These are phyloP conservation scores for Horisme vitalbata DNA, from an alignment of 2,888 invertebrate species.

Conservation along the genomic window DNA sequence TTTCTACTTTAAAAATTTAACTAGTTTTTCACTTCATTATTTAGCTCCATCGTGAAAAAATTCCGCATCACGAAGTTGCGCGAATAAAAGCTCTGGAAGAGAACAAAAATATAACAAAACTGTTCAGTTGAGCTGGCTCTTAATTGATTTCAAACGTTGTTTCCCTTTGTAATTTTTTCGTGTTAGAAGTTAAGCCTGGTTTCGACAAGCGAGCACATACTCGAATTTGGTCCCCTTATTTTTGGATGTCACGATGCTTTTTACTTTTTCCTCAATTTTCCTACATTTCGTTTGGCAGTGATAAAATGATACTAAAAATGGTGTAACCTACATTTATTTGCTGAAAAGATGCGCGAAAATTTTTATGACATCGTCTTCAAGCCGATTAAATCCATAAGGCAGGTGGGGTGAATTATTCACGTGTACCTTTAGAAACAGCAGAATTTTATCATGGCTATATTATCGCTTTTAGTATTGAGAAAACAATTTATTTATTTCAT, in stretches of 20 bases:
- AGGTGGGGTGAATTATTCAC: too few species aligned
- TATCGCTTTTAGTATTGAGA: too few species aligned
- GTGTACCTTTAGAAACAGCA: too few species aligned
- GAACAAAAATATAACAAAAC: constrained; percentile 11
- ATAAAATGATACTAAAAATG: not conserved
- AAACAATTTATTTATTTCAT: too few species aligned
- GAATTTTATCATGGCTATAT: too few species aligned
- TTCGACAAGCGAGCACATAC: constrained; percentile 5
- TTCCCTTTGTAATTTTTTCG: constrained; percentile 13
- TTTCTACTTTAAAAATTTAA: too few species aligned
- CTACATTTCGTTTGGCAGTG: not conserved
- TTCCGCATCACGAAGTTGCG: not conserved
- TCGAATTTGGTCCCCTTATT: not conserved
- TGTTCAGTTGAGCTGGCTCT: constrained; percentile 1
- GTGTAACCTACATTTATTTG: not conserved
- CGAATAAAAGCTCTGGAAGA: constrained; percentile 2
- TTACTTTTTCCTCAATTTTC: not conserved
- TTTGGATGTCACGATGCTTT: constrained; percentile 2
- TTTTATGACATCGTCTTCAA: too few species aligned
- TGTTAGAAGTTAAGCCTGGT: constrained; percentile 9
- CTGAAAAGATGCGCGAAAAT: too few species aligned
- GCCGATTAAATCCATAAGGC: too few species aligned
- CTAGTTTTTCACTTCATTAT: too few species aligned
- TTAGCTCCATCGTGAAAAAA: not conserved
- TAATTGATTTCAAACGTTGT: constrained; percentile 18